Evolutionary conservation across 2,888 invertebrate genomes (phyloP).

Genomic region (Pammene fasciana): DNA sequence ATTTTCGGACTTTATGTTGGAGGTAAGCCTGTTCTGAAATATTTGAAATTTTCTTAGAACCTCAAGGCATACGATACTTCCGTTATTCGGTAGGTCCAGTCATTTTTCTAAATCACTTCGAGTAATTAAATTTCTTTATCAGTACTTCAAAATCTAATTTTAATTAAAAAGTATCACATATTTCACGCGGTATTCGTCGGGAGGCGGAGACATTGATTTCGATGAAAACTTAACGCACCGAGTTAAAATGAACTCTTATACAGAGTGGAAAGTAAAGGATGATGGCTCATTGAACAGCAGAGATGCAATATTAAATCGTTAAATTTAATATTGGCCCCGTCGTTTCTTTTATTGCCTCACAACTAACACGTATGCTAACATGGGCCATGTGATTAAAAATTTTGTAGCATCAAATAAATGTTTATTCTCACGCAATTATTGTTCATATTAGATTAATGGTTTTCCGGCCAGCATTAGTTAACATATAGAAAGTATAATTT

Average conservation of each 20-base stretch:
- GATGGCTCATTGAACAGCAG: slow-evolving; percentile 62
- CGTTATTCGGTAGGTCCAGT: slow-evolving; percentile 57
- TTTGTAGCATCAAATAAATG: slow-evolving; percentile 71
- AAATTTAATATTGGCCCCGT: slow-evolving; percentile 80
- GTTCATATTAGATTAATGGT: slow-evolving; percentile 66
- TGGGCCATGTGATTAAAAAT: slow-evolving; percentile 70
- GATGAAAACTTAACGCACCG: slow-evolving; percentile 60
- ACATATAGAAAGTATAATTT: slow-evolving; percentile 59
- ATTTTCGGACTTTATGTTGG: background rate
- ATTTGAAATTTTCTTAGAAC: background rate
- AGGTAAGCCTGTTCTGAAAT: background rate
- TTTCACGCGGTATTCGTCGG: slow-evolving; percentile 79
- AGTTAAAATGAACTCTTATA: slow-evolving; percentile 57
- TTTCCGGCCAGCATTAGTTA: slow-evolving; percentile 60
- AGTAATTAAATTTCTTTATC: slow-evolving; percentile 80
- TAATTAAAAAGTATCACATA: slow-evolving; percentile 83
- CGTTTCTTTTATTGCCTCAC: slow-evolving; percentile 80
- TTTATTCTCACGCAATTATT: slow-evolving; percentile 79
- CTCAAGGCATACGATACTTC: slow-evolving; percentile 45
- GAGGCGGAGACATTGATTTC: slow-evolving; percentile 73
- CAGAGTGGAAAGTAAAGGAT: slow-evolving; percentile 51
- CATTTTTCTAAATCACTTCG: slow-evolving; percentile 64
- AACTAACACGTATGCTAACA: slow-evolving; percentile 74
- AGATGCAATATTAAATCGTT: slow-evolving; percentile 80
- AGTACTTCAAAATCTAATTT: slow-evolving; percentile 75